Base-by-base conservation (phyloP, 2,113 vertebrate genomes). In the Acrocephalus arundinaceus region DNA sequence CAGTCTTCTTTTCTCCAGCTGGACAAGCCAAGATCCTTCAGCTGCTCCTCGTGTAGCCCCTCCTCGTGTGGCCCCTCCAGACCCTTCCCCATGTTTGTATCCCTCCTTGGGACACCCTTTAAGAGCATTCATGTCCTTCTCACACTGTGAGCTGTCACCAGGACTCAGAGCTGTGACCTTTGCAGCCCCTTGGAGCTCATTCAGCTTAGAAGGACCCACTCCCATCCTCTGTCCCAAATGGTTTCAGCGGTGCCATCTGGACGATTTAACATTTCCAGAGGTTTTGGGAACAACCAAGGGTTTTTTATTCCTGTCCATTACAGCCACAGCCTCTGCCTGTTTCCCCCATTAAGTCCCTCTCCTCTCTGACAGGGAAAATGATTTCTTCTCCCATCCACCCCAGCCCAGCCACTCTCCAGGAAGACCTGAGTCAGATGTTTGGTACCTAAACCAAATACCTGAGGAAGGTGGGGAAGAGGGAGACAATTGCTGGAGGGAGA, bases 401-500 rank as follows among this genome's bases (percentile, higher is more conserved):
- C 35, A 2, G 57, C 88, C 61, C 79, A 92, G 58, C 90, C 88
- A 28, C 73, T 82, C 90, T 94, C 73, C 90, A 84, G 96, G 92
- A 94, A 96, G 92, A 72, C 94, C 94, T 94, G 96, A 96, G 88
- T 97, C 94, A 96, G 96, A 95, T 89, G 90, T 96, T 96, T 96
- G 96, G 93, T 97, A 92, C 96, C 96, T 96, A 93, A 94, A 96
- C 72, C 45, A 87, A 96, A 97, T 97, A 96, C 96, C 96, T 96
- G 88, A 95, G 90, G 52, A 96, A 97, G 96, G 96, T 96, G 96
- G 93, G 94, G 96, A 96, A 85, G 92, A 95, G 78, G 79, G 76
- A 97, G 96, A 89, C 93, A 96, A 90, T 94, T 96, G 95, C 96
- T 96, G 93, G 82, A 96, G 94, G 94, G 93, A 97, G 93, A 94